Evolutionary conservation across 2,113 vertebrate species (phyloP).

Genomic region (Pituophis catenifer): DNA sequence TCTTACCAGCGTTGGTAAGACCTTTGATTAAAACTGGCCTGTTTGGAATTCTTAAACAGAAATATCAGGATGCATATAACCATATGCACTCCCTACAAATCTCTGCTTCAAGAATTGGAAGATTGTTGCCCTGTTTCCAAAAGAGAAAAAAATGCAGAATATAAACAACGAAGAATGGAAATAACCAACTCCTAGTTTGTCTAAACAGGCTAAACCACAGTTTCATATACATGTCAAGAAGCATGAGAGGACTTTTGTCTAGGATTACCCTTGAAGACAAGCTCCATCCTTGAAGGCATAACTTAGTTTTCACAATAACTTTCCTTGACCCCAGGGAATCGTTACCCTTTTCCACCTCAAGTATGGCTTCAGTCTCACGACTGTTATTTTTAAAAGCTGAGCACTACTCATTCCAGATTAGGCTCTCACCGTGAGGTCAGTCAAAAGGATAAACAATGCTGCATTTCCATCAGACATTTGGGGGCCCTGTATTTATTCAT

Average conservation of each 20-base stretch:
- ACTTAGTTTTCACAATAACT: background rate
- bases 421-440: background rate
- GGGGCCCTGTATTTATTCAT: background rate
- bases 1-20: conserved; percentile 2
- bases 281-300: background rate
- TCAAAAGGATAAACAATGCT: background rate
- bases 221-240: background rate
- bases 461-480: background rate
- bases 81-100: background rate
- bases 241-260: background rate
- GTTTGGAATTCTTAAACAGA: background rate
- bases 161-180: background rate
- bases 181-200: background rate
- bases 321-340: background rate
- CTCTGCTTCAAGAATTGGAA: background rate
- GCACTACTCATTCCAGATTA: background rate
- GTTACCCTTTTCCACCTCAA: background rate
- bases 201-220: background rate
- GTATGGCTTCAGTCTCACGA: background rate
- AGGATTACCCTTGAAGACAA: background rate
- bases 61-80: background rate
- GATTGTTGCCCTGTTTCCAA: background rate
- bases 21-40: background rate
- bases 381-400: background rate
- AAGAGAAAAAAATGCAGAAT: background rate